Conservation (phyloP, 2,797 vertebrate genomes). For the Melanotaenia nigrans region DNA sequence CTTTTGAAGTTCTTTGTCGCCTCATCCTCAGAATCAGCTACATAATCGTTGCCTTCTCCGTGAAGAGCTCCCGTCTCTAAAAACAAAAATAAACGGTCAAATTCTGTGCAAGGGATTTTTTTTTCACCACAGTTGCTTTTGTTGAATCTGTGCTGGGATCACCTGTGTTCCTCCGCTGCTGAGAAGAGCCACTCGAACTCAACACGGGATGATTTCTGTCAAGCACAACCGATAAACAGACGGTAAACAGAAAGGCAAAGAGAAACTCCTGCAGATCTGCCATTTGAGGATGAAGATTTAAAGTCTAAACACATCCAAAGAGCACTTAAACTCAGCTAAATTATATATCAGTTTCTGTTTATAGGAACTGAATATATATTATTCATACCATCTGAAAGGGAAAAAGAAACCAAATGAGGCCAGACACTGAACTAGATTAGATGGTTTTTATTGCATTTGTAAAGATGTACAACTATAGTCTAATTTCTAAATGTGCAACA, state of each 20-base stretch:
- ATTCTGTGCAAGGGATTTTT: not conserved
- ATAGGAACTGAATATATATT: not conserved
- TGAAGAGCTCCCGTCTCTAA: slow-evolving; percentile 21
- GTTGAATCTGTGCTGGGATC: slow-evolving; percentile 23
- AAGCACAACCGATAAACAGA: slow-evolving; percentile 29
- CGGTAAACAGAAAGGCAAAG: not conserved
- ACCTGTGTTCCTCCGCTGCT: slow-evolving; percentile 67
- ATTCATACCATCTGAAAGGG: not conserved
- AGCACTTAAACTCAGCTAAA: not conserved
- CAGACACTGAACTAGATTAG: slow-evolving; percentile 4
- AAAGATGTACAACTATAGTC: not conserved
- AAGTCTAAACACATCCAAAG: not conserved
- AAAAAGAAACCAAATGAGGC: slow-evolving; percentile 21
- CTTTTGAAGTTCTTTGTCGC: slow-evolving; percentile 78
- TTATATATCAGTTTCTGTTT: not conserved
- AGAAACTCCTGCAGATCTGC: not conserved
- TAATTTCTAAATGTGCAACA: not conserved
- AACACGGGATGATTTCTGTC: slow-evolving; percentile 69
- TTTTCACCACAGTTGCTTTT: not conserved
- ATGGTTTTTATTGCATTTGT: slow-evolving; percentile 41
- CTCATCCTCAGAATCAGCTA: slow-evolving; percentile 85
- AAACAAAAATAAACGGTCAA: slow-evolving; percentile 10
- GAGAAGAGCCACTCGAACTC: slow-evolving; percentile 30
- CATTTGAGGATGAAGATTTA: not conserved
- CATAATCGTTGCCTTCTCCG: slow-evolving; percentile 69